phyloP scores from a whole-genome alignment of 2,888 invertebrate genomes.

The Epiblema foenella region DNA sequence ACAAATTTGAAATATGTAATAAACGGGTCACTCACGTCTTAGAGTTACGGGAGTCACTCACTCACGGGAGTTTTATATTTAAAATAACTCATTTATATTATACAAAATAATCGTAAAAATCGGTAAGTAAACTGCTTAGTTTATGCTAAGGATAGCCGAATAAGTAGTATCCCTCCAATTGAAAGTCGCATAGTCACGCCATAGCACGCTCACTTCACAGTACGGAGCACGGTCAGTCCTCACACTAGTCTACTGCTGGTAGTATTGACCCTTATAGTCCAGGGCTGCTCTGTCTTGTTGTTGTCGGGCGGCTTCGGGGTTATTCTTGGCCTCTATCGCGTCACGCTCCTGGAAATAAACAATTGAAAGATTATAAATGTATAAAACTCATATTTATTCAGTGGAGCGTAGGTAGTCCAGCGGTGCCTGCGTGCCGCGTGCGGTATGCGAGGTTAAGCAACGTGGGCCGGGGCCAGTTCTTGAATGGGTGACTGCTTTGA shows the following conservation, averaged over 20 bases:
- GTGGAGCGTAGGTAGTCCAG: no score
- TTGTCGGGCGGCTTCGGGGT: slow-evolving; percentile 77
- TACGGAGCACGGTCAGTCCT: slow-evolving; percentile 31
- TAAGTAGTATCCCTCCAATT: background rate
- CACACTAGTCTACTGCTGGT: slow-evolving; percentile 68
- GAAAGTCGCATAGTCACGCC: background rate
- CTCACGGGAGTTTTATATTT: no score
- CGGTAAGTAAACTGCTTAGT: background rate
- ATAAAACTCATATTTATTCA: no score
- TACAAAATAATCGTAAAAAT: background rate
- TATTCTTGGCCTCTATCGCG: slow-evolving; percentile 82
- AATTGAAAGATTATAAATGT: background rate
- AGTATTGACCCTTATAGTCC: slow-evolving; percentile 87
- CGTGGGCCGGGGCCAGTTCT: no score
- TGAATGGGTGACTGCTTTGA: no score
- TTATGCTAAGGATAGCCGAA: background rate
- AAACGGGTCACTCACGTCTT: no score
- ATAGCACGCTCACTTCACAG: slow-evolving; percentile 22
- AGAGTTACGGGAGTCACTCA: no score
- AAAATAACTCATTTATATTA: background rate
- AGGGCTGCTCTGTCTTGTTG: slow-evolving; percentile 78
- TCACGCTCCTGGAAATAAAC: slow-evolving; percentile 83
- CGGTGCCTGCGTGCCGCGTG: no score
- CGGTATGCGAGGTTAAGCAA: no score
- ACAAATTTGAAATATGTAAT: no score